Evolutionary conservation across 1,140 invertebrate species (phyloP).

Genomic region (Cydia fagiglandana): DNA sequence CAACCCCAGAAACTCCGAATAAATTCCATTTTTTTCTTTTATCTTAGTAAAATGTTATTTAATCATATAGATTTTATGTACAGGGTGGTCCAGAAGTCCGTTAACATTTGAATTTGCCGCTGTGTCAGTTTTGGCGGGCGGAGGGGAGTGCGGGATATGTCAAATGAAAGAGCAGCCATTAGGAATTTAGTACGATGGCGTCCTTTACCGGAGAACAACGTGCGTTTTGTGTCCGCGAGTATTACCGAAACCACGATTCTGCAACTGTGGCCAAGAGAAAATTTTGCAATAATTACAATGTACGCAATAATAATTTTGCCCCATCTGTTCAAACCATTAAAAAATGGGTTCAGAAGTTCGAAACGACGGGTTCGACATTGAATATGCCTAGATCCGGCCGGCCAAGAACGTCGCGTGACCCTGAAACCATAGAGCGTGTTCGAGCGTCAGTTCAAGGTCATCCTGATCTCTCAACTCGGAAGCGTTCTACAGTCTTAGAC

Average conservation of each 20-base stretch:
- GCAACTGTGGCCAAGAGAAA: constrained; percentile 37
- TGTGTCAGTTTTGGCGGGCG: too few species aligned
- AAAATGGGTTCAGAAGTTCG: constrained; percentile 40
- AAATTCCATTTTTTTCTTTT: too few species aligned
- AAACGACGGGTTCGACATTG: constrained; percentile 39
- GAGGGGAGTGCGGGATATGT: too few species aligned
- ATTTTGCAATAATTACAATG: constrained; percentile 36
- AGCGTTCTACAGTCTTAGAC: neutral
- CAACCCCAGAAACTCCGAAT: too few species aligned
- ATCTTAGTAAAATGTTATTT: too few species aligned
- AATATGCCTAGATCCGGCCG: constrained; percentile 34
- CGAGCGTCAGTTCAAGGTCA: neutral
- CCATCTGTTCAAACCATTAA: constrained; percentile 32
- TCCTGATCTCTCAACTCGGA: neutral
- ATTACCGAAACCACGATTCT: constrained; percentile 39
- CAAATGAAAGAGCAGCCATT: too few species aligned
- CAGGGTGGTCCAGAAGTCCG: too few species aligned
- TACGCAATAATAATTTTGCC: constrained; percentile 33
- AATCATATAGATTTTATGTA: too few species aligned
- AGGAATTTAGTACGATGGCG: constrained; percentile 34
- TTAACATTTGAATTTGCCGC: too few species aligned
- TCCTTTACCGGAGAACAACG: constrained; percentile 35
- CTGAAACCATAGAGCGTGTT: constrained; percentile 8
- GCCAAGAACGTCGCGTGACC: constrained; percentile 30
- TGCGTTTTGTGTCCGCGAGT: constrained; percentile 37